A percentile compares a stretch with the other conserved stretches of the same genome.
phyloP scores from a whole-genome alignment of 2,888 invertebrate genomes.

The Leptopterna dolabrata region DNA sequence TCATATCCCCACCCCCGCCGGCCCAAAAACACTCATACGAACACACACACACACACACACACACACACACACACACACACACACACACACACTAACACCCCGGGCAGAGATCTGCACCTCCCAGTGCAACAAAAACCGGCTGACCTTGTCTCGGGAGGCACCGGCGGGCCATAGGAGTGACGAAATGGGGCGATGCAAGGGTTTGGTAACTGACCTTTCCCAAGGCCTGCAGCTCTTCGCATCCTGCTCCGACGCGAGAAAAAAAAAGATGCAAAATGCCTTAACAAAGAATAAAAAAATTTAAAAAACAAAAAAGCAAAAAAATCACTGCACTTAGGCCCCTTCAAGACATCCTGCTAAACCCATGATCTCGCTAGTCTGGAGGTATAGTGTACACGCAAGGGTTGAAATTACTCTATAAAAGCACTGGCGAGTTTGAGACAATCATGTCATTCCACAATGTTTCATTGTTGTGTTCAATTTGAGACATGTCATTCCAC shows the following conservation, averaged over 20 bases:
- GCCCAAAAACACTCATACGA: no score
- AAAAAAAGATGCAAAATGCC: background rate
- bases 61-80: no score
- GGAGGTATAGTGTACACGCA: no score
- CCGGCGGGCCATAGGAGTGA: background rate
- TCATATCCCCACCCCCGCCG: no score
- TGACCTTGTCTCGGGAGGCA: background rate
- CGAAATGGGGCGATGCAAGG: background rate
- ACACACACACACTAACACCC: no score
- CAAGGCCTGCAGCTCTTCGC: conserved; percentile 25
- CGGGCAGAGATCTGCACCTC: background rate
- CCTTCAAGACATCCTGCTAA: background rate
- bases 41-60: no score
- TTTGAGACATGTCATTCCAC: no score
- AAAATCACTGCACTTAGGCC: background rate
- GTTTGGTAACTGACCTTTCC: conserved; percentile 1
- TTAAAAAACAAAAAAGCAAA: background rate
- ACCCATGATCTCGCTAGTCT: no score
- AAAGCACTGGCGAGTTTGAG: no score
- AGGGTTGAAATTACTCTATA: no score
- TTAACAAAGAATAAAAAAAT: background rate
- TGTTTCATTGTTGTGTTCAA: no score
- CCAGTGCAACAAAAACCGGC: background rate
- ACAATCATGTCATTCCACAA: no score
- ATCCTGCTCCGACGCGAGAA: conserved; percentile 3